Conservation (phyloP, 2,113 vertebrate species). For the Panthera leo region DNA sequence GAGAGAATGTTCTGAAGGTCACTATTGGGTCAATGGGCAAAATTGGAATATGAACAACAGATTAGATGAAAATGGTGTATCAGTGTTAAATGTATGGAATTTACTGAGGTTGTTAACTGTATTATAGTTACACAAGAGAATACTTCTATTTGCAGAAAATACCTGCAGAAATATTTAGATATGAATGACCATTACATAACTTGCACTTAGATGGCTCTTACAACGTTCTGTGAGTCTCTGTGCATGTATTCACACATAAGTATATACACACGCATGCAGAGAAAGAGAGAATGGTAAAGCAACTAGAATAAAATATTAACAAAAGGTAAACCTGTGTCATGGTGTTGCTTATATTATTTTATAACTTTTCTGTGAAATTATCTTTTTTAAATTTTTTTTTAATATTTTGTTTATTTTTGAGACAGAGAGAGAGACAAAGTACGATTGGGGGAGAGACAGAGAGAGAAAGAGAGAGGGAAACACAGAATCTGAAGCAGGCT, state of each 20-base stretch:
- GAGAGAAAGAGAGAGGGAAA: no score
- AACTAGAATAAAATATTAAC: background rate
- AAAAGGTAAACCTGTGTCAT: background rate
- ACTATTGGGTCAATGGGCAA: background rate
- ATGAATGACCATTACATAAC: background rate
- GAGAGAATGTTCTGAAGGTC: background rate
- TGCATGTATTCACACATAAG: accelerated
- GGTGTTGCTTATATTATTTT: background rate
- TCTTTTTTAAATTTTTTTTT: background rate
- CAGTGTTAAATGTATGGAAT: background rate
- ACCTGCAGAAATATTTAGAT: background rate
- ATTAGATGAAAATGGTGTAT: background rate
- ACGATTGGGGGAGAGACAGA: no score
- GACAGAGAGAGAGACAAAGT: no score
- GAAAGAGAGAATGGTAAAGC: background rate
- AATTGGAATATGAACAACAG: background rate
- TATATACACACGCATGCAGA: background rate
- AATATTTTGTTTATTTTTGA: no score
- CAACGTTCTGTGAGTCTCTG: background rate
- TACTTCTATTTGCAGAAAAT: background rate
- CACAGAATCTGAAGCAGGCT: no score
- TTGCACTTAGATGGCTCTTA: background rate
- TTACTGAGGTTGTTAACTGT: background rate
- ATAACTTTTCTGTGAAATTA: background rate
- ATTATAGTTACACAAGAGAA: background rate